phyloP scores from a whole-genome alignment of 2,888 invertebrate genomes.

The Latrodectus hesperus region DNA sequence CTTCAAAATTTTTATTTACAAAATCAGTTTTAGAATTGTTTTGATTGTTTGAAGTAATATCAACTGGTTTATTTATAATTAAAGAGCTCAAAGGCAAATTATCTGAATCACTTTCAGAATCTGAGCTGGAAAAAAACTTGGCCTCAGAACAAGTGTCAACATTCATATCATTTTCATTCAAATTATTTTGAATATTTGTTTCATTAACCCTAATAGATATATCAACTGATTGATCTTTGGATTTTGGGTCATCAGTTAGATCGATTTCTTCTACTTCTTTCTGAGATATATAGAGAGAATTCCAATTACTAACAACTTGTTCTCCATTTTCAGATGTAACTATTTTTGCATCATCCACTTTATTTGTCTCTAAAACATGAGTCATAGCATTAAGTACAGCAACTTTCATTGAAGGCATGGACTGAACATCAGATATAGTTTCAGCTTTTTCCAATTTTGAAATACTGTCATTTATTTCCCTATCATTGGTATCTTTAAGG shows the following conservation, averaged over 20 bases:
- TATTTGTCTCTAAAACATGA: constrained; percentile 4
- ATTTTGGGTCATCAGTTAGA: too few species aligned
- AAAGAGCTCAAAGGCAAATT: neutral
- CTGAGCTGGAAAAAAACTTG: constrained; percentile 19
- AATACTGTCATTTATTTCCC: neutral
- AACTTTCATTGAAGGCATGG: constrained; percentile 16
- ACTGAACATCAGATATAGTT: neutral
- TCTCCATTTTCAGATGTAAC: neutral
- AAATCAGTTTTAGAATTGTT: too few species aligned
- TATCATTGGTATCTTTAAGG: neutral
- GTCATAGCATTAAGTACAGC: constrained; percentile 19
- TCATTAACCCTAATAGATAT: neutral
- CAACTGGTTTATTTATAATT: neutral
- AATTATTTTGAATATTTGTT: neutral
- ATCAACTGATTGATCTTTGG: too few species aligned
- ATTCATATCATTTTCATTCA: neutral
- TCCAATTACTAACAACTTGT: neutral
- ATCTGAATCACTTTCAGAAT: constrained; percentile 30
- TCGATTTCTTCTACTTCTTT: neutral
- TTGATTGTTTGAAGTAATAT: neutral
- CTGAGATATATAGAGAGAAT: neutral
- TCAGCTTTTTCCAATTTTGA: neutral
- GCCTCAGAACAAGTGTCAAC: neutral
- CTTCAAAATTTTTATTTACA: too few species aligned
- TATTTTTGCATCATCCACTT: neutral